Evolutionary conservation across 2,113 vertebrate genomes (phyloP), one percentile per base, ranked within the genome.

Genomic region (Bagarius yarrelli): DNA sequence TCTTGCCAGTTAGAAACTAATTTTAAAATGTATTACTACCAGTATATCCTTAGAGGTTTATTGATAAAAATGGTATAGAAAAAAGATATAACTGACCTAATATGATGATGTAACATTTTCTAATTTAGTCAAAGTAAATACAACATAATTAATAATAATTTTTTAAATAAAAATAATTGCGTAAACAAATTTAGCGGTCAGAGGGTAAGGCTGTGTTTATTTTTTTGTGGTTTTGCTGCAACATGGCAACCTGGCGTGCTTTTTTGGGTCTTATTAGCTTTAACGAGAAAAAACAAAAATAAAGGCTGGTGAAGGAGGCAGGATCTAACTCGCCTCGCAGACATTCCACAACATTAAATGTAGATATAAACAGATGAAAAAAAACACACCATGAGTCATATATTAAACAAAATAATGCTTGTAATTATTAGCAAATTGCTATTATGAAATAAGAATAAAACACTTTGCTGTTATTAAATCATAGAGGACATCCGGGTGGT

Each of bases 201-300:
- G 21, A 70, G 66, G 66, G n/a, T n/a, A 70, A 70, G 47, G 44
- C 27, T 23, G 40, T 50, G 67, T 71, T 71, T 71, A 40, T 50
- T 1, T 8, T 18, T 71, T 71, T 71, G 67, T 71, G 67, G 67
- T 71, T 71, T 52, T 13, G 19, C 14, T 71, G n/a, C 50, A 71
- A 71, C 67, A 71, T 71, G 67, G 67, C 44, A 71, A 71, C 67
- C 47, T 50, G 67, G 67, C 23, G n/a, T 69, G 36, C 44, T 50
- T 50, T 27, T 70, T 71, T 71, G 25, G 27, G 67, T 71, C 44
- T 71, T 71, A 71, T 71, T 71, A 67, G 8, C 6, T 71, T 71
- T 8, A 50, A 71, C 67, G 50, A 71, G 50, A 23, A 71, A 44
- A 71, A 40, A 50, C n/a, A 71, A 71, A 71, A 71, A 18, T 23